phyloP scores from a whole-genome alignment of 1,140 invertebrate genomes.

The Heliothis virescens region DNA sequence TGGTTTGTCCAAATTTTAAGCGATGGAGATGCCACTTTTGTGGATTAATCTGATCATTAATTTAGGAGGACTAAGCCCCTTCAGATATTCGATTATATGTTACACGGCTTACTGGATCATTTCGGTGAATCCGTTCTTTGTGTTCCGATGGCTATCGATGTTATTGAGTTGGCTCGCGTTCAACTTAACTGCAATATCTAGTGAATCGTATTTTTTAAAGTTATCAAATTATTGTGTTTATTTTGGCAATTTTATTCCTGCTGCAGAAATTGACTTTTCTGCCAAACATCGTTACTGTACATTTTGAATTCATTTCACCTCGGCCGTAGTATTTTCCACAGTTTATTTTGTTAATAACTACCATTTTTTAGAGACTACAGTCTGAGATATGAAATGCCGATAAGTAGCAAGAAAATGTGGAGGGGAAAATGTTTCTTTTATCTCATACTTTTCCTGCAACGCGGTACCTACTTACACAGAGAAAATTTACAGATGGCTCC shows the following conservation, averaged over 20 bases:
- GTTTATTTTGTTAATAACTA: not conserved
- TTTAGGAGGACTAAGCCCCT: conserved; percentile 37
- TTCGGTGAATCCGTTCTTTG: conserved; percentile 35
- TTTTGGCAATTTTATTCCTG: conserved; percentile 2
- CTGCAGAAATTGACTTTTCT: not conserved
- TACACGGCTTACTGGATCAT: conserved; percentile 42
- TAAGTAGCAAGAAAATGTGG: not conserved
- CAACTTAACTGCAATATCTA: conserved; percentile 40
- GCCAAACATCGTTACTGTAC: not conserved
- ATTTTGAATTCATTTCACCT: not conserved
- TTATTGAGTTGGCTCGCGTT: conserved; percentile 49
- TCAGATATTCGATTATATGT: conserved; percentile 49
- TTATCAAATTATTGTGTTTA: conserved; percentile 34
- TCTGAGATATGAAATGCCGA: not conserved
- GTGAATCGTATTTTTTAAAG: conserved; percentile 39
- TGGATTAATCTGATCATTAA: conserved; percentile 50
- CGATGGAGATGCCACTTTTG: conserved; percentile 44
- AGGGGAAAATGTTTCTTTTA: not conserved
- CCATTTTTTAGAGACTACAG: too few relatives aligned
- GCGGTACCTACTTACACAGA: not conserved
- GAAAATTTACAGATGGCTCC: not conserved
- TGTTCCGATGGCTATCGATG: conserved; percentile 45
- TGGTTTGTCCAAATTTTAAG: conserved; percentile 40
- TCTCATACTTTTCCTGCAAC: not conserved
- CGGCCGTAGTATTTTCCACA: not conserved